Base-by-base conservation (phyloP, 2,888 invertebrate genomes). In the Rotaria socialis region DNA sequence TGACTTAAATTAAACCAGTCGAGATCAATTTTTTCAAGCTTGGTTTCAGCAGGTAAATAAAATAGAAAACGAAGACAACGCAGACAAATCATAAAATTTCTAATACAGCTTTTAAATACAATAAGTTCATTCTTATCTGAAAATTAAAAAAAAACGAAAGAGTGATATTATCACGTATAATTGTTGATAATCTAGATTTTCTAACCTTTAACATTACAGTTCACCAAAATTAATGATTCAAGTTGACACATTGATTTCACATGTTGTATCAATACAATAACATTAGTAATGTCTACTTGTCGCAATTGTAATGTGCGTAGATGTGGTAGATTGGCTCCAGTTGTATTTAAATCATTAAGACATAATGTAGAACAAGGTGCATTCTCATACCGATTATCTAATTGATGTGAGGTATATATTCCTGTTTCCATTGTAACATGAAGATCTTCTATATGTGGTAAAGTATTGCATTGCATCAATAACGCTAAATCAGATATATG, bases 101-200 rank as follows among this genome's bases (percentile, higher is more conserved):
- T 24, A 24, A 60, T n/a, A n/a, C 58, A 60, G 24, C 24, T 60
- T 60, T 60, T 60, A 60, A 60, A 60, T 60, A n/a, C 24, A 24
- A 60, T n/a, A 60, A 60, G 58, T 60, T 60, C 58, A 60, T 60
- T 60, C 58, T 60, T 60, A 60, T 60, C 58, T 60, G 35, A 35
- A 35, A 35, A 35, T 35, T 35, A 35, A 35, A 35, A 35, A 11
- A 60, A 60, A 60, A 60, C 27, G 58, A 60, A 60, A 8, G 58
- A 60, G n/a, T 60, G 58, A n/a, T 60, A n/a, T 60, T 60, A 60
- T 60, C 58, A 60, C n/a, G n/a, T 60, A 60, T 60, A 60, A n/a
- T 55, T 22, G 7, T 55, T 55, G 55, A 55, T 55, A 60, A 60
- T 60, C 58, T 60, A 24, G 22, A 60, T 60, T n/a, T 60, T 60